Evolutionary conservation across 2,797 vertebrate genomes (phyloP), one percentile per base, ranked within the genome.

Genomic region (Sebastolobus alascanus): DNA sequence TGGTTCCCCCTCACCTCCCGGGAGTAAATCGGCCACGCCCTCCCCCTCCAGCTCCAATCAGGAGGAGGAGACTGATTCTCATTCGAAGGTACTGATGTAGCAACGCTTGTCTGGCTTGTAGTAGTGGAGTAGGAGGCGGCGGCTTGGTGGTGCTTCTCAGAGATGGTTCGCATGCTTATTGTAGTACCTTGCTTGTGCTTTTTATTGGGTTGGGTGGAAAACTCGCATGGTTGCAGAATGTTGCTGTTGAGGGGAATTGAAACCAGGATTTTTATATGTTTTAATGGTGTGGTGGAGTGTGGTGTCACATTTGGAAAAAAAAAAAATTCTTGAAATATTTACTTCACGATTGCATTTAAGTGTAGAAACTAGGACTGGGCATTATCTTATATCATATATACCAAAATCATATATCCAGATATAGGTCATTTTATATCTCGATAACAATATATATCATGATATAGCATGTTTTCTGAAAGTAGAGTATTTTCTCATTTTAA

Each of bases 31-130:
- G 40, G 98, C 99, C 55, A 99, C 99, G 29, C 99, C 99, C 70
- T 99, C 98, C 84, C 99, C 99, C 93, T 99, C 98, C 84, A 99
- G 98, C 86, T 99, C 99, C 86, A 97, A 97, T 87, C 98, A 99
- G 96, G 98, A 99, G 95, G 99, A 99, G 95, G 98, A 99, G 92
- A 96, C 96, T 7, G 98, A 99, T 94, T 97, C 97, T 65, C 98
- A 99, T 91, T 96, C 92, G 60, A 99, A 99, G 98, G 98, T 99
- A 97, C 10, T 90, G 84, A 89, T 73, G 89, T 76, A 87, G 91
- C 75, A 40, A 71, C 59, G 65, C 89, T 87, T 86, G 52, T 86
- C 72, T 77, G 40, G 74, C 84, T 87, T 80, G 69, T 81, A 38
- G 85, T 68, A 5, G 77, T 66, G 25, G 40, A 64, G 66, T 10